A percentile compares a stretch with the other conserved stretches of the same genome.
Conservation (phyloP, 2,113 vertebrate species). For the Colaptes auratus region DNA sequence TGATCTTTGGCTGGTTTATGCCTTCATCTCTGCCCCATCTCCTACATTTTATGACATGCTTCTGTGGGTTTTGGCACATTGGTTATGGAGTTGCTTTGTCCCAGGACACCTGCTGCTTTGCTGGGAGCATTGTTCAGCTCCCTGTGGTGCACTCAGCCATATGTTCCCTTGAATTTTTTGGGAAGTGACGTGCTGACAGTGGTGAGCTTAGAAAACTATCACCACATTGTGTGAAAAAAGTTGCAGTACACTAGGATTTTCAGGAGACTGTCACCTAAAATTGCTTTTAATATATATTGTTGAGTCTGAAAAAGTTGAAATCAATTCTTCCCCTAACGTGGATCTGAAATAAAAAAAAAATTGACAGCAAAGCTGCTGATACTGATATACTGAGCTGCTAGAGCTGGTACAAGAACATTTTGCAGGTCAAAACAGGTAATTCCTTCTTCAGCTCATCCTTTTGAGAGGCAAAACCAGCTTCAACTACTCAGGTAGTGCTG, state of each 20-base stretch:
- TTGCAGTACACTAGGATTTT: neutral
- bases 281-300: neutral
- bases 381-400: neutral
- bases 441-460: neutral
- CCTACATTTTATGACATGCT: neutral
- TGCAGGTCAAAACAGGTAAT: neutral
- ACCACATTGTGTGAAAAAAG: accelerated
- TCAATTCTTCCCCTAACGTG: neutral
- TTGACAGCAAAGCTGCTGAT: neutral
- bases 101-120: accelerated
- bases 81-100: neutral
- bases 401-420: neutral
- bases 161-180: neutral
- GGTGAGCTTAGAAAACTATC: neutral
- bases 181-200: neutral
- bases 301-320: neutral
- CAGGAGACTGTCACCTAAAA: neutral
- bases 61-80: neutral
- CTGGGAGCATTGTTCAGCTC: neutral
- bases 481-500: neutral
- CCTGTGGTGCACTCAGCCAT: accelerated
- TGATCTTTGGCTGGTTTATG: neutral
- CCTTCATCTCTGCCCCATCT: neutral
- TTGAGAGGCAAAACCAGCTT: neutral
- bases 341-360: neutral